Evolutionary conservation across 2,797 vertebrate genomes (phyloP), one percentile per base, ranked within the genome.

Genomic region (Mus caroli): DNA sequence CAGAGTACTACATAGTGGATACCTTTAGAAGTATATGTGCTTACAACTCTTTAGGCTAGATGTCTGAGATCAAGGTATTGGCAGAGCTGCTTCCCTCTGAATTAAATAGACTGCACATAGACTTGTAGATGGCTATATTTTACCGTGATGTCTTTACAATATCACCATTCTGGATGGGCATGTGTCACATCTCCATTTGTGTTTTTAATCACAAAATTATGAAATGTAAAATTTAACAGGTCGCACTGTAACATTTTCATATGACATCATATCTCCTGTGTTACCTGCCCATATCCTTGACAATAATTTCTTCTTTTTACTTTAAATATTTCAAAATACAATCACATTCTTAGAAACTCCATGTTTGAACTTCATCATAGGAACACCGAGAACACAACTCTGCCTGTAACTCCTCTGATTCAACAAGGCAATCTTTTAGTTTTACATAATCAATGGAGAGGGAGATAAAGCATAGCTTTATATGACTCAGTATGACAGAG

Each of bases 1-100:
- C 11, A 77, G 91, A 60, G 7, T 88, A 58, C 28, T 40, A 85
- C 8, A 79, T 24, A 43, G 7, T 62, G 13, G 5, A 19, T 46
- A 28, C 0, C 46, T 77, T 77, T 0, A 88, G 7, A 69, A 92
- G 58, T 80, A 15, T 84, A 71, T 95, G 88, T 94, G 90, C 31
- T 94, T 46, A 64, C 43, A 90, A 20, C 71, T 93, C n/a, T 95
- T 26, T 64, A 92, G 34, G 12, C 52, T 71, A 90, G n/a, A 90
- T 77, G 3, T 88, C 34, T 79, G 37, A 94, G 46, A 67, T 88
- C 3, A 91, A 90, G 10, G 3, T 88, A 43, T 91, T 11, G 7
- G 52, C 1, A 62, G 2, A 1, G 3, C 37, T 86, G 34, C 12
- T 73, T 91, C 28, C 17, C 71, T 60, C 34, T 97, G 60, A 80